phyloP scores from a whole-genome alignment of 2,888 invertebrate genomes.

The Morpho achilles region DNA sequence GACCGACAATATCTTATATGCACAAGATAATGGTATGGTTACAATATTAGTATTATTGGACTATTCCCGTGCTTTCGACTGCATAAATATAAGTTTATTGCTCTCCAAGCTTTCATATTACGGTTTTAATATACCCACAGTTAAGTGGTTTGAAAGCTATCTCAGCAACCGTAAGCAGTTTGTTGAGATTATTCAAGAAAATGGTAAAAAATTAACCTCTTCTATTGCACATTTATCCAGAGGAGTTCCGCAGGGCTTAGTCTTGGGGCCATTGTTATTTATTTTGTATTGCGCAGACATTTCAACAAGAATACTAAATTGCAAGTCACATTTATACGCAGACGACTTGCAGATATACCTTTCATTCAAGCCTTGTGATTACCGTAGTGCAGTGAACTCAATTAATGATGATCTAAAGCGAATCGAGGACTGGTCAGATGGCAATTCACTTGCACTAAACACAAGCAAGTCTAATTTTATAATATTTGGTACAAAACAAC shows the following conservation, averaged over 20 bases:
- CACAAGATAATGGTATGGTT: constrained; percentile 27
- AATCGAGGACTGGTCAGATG: not conserved
- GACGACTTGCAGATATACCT: no score
- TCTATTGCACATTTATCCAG: not conserved
- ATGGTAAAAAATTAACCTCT: not conserved
- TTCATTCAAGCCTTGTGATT: no score
- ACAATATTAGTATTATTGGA: constrained; percentile 32
- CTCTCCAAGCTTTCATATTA: not conserved
- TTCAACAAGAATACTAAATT: not conserved
- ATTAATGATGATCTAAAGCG: not conserved
- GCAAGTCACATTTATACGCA: not conserved
- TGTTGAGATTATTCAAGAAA: not conserved
- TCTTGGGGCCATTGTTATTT: no score
- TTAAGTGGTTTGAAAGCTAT: constrained; percentile 6
- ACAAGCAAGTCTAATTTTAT: no score
- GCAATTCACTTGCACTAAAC: no score
- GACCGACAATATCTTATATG: constrained; percentile 29
- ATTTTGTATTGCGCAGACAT: not conserved
- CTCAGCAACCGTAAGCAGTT: not conserved
- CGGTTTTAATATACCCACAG: no score
- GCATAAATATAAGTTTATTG: constrained; percentile 16
- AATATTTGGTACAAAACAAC: no score
- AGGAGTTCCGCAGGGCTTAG: not conserved
- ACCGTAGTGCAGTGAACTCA: no score
- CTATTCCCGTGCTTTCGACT: constrained; percentile 38